Conservation (phyloP, 2,888 invertebrate species). For the Drosophila helvetica region DNA sequence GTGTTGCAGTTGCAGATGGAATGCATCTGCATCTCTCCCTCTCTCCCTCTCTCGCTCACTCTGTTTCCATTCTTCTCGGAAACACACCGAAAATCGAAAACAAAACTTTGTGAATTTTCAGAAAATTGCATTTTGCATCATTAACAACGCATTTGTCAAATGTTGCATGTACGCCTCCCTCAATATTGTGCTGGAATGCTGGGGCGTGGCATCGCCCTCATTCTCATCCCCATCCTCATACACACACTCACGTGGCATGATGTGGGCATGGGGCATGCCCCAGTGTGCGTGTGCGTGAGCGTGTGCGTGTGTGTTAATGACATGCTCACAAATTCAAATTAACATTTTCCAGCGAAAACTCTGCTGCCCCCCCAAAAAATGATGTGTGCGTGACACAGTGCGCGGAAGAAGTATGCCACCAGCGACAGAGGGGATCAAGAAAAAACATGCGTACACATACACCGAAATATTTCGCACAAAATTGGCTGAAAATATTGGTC, state of each 20-base stretch:
- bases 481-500: not conserved
- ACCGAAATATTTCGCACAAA: not conserved
- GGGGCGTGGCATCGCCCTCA: conserved; percentile 8
- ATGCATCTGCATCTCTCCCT: not conserved
- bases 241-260: conserved; percentile 5
- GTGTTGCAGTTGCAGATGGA: not conserved
- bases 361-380: conserved; percentile 37
- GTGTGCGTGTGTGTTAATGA: conserved; percentile 76
- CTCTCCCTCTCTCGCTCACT: not conserved
- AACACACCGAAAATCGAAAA: conserved; percentile 52
- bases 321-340: conserved; percentile 81
- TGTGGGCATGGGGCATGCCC: conserved; percentile 31
- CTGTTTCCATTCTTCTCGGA: not conserved
- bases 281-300: conserved; percentile 37
- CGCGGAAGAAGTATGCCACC: conserved; percentile 8
- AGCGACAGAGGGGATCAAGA: too few relatives aligned
- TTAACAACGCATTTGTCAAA: conserved; percentile 79
- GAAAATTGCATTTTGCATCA: conserved; percentile 79
- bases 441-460: not conserved
- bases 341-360: conserved; percentile 71
- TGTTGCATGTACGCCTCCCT: conserved; percentile 50
- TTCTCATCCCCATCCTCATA: not conserved
- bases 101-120: conserved; percentile 69
- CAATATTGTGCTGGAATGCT: conserved; percentile 2
- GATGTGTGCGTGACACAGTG: conserved; percentile 55